These are phyloP conservation scores for Cherax destructor DNA, from an alignment of 1,140 invertebrate genomes.

Conservation along the genomic window DNA sequence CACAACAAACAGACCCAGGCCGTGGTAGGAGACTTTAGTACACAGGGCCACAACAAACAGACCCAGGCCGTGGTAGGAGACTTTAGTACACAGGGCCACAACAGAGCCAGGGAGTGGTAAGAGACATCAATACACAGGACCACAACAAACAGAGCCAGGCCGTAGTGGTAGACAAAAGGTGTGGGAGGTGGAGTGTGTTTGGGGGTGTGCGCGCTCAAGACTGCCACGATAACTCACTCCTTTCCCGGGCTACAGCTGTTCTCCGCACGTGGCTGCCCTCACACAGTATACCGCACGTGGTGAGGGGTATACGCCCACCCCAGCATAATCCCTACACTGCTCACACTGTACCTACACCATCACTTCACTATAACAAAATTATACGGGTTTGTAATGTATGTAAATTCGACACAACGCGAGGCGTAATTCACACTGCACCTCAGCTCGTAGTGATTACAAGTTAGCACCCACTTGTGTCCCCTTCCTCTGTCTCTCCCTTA, in stretches of 20 bases:
- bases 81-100: no score
- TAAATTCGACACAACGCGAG: constrained; percentile 10
- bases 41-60: no score
- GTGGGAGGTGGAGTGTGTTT: not conserved
- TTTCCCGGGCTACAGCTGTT: constrained; percentile 48
- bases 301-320: constrained; percentile 4
- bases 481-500: not conserved
- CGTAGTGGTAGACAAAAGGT: not conserved
- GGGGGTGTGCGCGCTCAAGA: constrained; percentile 41
- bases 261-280: constrained; percentile 31
- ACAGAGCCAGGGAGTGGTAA: no score
- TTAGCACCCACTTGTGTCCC: not conserved
- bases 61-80: no score
- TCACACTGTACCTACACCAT: not conserved
- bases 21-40: no score
- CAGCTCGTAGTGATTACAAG: not conserved
- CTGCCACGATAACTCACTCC: constrained; percentile 53
- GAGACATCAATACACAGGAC: no score
- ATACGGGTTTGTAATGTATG: constrained; percentile 39
- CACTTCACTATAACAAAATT: constrained; percentile 35
- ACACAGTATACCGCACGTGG: not conserved
- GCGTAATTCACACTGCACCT: constrained; percentile 1
- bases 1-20: no score
- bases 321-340: not conserved
- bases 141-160: no score